Conservation (phyloP, 2,113 vertebrate genomes). For the Thamnaconus septentrionalis region DNA sequence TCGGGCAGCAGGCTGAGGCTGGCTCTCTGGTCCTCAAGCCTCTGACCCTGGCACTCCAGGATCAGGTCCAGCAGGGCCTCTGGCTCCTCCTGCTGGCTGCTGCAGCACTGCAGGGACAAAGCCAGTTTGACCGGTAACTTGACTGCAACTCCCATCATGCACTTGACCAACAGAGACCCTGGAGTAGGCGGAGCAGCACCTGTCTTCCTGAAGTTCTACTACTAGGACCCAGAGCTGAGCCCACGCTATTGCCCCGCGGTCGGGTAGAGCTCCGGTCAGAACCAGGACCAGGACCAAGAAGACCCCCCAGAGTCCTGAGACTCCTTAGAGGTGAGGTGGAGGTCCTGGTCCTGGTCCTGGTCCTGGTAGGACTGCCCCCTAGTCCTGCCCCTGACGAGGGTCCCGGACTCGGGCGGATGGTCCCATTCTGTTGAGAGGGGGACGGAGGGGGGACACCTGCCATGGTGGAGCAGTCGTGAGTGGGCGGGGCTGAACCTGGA, state of each 20-base stretch:
- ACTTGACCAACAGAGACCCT: neutral
- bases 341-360: constrained; percentile 5
- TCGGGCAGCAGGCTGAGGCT: constrained; percentile 47
- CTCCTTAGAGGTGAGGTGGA: constrained; percentile 22
- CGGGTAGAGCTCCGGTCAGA: constrained; percentile 6
- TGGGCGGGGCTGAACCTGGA: constrained; percentile 2
- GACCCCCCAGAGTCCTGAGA: constrained; percentile 2
- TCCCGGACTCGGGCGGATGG: neutral
- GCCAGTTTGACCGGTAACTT: neutral
- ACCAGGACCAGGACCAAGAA: constrained; percentile 6
- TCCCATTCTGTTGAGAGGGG: constrained; percentile 16
- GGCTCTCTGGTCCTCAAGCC: constrained; percentile 59
- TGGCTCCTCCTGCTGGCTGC: constrained; percentile 39
- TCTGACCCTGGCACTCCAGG: constrained; percentile 50
- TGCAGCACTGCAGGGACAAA: constrained; percentile 20
- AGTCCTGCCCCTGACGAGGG: no score
- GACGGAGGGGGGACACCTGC: constrained; percentile 22
- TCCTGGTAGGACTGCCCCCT: no score
- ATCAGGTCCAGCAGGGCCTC: constrained; percentile 57
- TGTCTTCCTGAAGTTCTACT: constrained; percentile 15
- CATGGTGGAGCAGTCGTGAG: constrained; percentile 33
- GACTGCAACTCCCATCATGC: neutral
- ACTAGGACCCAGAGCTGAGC: constrained; percentile 22
- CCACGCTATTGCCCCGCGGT: constrained; percentile 21
- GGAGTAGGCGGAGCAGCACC: constrained; percentile 9